Conservation (phyloP, 2,888 invertebrate species). For the Parasteatoda lunata region DNA sequence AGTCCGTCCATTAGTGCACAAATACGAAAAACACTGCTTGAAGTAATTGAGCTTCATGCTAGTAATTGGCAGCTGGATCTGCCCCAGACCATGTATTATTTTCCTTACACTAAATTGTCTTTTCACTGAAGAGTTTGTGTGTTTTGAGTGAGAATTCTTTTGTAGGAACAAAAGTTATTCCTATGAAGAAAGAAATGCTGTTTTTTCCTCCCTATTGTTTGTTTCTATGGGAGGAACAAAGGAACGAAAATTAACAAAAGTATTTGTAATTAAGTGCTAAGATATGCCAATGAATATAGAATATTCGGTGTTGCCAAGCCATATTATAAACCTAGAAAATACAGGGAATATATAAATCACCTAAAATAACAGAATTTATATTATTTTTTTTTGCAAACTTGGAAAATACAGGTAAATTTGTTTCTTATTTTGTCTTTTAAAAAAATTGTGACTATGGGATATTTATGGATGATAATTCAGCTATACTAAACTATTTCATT, state of each 20-base stretch:
- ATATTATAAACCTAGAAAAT: too few species aligned
- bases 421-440: too few species aligned
- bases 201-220: neutral
- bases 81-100: conserved; percentile 89
- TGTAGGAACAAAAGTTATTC: neutral
- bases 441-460: too few species aligned
- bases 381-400: too few species aligned
- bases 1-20: conserved; percentile 80
- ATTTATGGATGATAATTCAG: too few species aligned
- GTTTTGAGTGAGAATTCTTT: neutral
- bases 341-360: too few species aligned
- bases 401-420: too few species aligned
- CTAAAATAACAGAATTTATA: too few species aligned
- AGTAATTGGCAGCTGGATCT: conserved; percentile 93
- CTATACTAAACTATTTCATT: too few species aligned
- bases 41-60: conserved; percentile 91
- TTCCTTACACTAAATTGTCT: conserved; percentile 70
- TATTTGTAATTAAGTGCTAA: neutral
- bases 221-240: neutral
- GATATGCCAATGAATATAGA: too few species aligned
- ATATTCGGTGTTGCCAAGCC: too few species aligned
- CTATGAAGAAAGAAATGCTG: neutral
- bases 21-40: conserved; percentile 87
- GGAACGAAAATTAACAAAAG: too few species aligned
- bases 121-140: neutral